A percentile compares a stretch with the other conserved stretches of the same genome.
Conservation (phyloP, 2,797 vertebrate genomes). For the Petrocephalus sullivani region DNA sequence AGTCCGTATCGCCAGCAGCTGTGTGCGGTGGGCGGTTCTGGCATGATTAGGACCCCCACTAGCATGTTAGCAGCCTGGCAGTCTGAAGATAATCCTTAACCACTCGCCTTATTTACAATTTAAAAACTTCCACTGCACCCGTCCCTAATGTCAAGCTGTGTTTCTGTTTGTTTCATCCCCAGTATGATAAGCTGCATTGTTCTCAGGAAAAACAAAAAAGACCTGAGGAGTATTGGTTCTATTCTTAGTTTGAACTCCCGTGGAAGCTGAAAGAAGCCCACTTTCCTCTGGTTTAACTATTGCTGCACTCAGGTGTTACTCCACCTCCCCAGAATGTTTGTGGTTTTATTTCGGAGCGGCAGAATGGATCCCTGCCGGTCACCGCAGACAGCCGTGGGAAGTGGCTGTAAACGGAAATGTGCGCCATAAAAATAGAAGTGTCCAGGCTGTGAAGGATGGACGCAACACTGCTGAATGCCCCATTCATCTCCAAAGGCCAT, state of each 20-base stretch:
- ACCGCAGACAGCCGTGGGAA: not conserved
- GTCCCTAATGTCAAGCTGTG: not conserved
- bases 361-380: not conserved
- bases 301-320: not conserved
- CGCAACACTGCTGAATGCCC: not conserved
- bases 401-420: conserved; percentile 3
- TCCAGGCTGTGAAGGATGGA: not conserved
- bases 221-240: not conserved
- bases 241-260: not conserved
- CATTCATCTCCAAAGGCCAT: not conserved
- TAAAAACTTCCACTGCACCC: not conserved
- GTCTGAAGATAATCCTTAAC: not conserved
- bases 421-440: not conserved
- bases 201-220: not conserved
- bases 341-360: not conserved
- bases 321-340: not conserved
- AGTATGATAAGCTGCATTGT: not conserved
- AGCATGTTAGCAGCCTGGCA: not conserved
- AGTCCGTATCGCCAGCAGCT: not conserved
- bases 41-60: not conserved
- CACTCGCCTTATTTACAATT: not conserved
- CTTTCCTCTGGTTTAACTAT: not conserved
- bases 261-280: not conserved
- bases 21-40: not conserved
- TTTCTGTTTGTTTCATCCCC: not conserved